phyloP scores from a whole-genome alignment of 1,140 invertebrate species.

The Trichomalopsis sarcophagae region DNA sequence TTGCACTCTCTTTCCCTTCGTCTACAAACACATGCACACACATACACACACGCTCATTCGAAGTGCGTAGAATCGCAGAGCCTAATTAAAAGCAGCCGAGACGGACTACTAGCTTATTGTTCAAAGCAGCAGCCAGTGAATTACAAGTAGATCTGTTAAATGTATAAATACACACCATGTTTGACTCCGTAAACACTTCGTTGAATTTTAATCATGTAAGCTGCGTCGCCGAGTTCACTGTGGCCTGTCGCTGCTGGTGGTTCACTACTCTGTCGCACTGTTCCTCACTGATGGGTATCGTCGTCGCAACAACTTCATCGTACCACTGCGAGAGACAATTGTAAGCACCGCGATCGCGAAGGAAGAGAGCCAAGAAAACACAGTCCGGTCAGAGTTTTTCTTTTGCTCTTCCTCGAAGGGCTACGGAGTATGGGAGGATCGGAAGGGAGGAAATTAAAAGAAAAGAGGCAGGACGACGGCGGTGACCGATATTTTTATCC shows the following conservation, averaged over 20 bases:
- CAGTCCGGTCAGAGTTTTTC: not conserved
- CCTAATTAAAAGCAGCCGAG: not conserved
- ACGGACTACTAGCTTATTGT: not conserved
- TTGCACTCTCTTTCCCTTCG: constrained; percentile 13
- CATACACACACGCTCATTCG: not conserved
- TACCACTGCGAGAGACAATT: not conserved
- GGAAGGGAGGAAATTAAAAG: not conserved
- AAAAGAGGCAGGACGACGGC: not conserved
- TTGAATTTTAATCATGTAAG: constrained; percentile 38
- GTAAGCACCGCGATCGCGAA: not conserved
- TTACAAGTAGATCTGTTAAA: constrained; percentile 23
- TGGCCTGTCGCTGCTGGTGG: not conserved
- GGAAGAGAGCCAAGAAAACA: not conserved
- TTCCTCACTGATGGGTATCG: constrained; percentile 23
- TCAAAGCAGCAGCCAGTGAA: not conserved
- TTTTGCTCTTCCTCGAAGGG: not conserved
- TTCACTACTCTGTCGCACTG: constrained; percentile 24
- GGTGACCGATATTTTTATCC: not conserved
- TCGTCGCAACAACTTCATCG: not conserved
- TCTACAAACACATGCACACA: not conserved
- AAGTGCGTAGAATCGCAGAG: not conserved
- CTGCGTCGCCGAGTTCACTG: not conserved
- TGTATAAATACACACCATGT: constrained; percentile 25
- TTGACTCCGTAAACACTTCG: constrained; percentile 28
- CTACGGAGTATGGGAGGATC: not conserved